Base-by-base conservation (phyloP, 30 jellyfish, hydroid and myxozoan species). In the Hydra vulgaris region DNA sequence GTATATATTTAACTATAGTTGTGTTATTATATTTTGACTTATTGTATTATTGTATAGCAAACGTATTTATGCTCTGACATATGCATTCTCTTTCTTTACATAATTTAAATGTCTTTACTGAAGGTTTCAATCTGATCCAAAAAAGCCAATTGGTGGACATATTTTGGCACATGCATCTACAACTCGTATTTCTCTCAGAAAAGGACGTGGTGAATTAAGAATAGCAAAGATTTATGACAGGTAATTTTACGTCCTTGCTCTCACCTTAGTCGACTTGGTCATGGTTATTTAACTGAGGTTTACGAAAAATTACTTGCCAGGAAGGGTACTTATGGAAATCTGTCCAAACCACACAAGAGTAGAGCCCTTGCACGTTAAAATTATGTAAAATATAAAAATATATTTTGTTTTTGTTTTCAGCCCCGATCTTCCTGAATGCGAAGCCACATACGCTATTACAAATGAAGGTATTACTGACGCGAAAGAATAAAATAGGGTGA, bases 81-180 rank as follows among this genome's bases (percentile, higher is more conserved):
- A n/a, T n/a, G n/a, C n/a, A n/a, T n/a, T n/a, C n/a, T n/a, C n/a
- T n/a, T n/a, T n/a, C n/a, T n/a, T n/a, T n/a, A n/a, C n/a, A n/a
- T n/a, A 40, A 40, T 40, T 3, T 40, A 3, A 3, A 3, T 40
- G 61, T 40, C 5, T 40, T 40, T 40, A 40, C 12, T 40, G 61
- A 27, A 93, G 99, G 17, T 94, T 94, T 74, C 99, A 94, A 86
- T 97, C 99, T 23, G 99, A 94, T 76, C 99, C 99, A 0, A 94
- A 94, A 80, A 94, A 94, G 67, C 99, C 99, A 77, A 86, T 94
- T 54, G 99, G 99, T 52, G 99, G 99, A 23, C 99, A 94, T 74
- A 94, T 94, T 61, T 76, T 94, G 82, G 99, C 99, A 15, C 99
- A 92, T 81, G 99, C 99, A 18, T 87, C 96, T 7, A 94, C 99